These are phyloP conservation scores for Manis pentadactyla DNA, from an alignment of 2,797 vertebrate species.

Conservation along the genomic window DNA sequence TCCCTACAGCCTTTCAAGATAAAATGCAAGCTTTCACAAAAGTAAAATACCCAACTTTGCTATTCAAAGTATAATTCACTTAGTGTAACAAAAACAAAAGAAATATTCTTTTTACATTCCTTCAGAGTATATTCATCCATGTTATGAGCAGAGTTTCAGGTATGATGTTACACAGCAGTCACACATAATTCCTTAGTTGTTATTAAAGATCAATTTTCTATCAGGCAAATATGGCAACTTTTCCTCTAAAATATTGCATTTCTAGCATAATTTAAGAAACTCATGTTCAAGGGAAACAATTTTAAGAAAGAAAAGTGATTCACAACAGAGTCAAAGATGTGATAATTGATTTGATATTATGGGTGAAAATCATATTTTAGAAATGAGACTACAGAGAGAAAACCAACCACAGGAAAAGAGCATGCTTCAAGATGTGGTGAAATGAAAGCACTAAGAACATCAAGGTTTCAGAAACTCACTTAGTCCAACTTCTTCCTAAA, in stretches of 20 bases:
- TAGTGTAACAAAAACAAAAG: background rate
- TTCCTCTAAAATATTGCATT: background rate
- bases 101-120: background rate
- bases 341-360: background rate
- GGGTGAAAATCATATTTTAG: background rate
- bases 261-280: background rate
- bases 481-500: background rate
- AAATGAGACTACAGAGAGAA: background rate
- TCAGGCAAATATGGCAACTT: background rate
- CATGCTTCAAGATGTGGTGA: background rate
- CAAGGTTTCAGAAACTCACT: background rate
- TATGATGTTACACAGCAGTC: background rate
- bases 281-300: background rate
- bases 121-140: background rate
- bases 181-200: background rate
- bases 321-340: background rate
- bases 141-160: background rate
- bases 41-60: background rate
- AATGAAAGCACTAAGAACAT: background rate
- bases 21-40: background rate
- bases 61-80: background rate
- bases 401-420: background rate
- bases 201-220: background rate
- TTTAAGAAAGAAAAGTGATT: background rate
- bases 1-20: background rate